phyloP scores from a whole-genome alignment of 2,113 vertebrate genomes.

The Ellobius talpinus region DNA sequence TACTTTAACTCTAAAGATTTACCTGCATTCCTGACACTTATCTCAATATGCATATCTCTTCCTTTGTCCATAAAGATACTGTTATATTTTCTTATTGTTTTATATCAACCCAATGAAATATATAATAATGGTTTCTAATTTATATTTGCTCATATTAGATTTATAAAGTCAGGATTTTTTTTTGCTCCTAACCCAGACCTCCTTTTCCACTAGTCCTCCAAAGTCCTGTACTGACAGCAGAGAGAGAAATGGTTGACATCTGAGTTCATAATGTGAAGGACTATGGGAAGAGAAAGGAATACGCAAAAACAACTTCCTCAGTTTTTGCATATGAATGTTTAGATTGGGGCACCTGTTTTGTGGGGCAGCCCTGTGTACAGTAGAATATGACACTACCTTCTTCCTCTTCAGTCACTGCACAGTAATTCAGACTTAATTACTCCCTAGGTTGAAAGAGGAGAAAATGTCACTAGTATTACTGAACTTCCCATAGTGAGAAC shows the following conservation, averaged over 20 bases:
- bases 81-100: not conserved
- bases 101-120: not conserved
- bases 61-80: fast-evolving
- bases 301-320: not conserved
- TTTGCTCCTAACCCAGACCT: not conserved
- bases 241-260: not conserved
- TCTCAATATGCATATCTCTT: not conserved
- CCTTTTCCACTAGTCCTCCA: not conserved
- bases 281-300: not conserved
- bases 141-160: not conserved
- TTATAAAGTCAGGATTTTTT: not conserved
- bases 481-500: not conserved
- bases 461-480: not conserved
- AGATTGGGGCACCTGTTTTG: not conserved
- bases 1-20: not conserved
- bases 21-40: not conserved
- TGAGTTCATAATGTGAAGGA: not conserved
- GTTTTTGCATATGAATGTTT: not conserved
- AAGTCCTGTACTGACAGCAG: not conserved
- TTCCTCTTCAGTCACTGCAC: not conserved
- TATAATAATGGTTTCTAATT: not conserved
- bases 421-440: not conserved
- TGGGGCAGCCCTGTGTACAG: not conserved
- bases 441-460: not conserved
- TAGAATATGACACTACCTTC: not conserved